phyloP scores from a whole-genome alignment of 1,140 invertebrate genomes.

The Apolygus lucorum region DNA sequence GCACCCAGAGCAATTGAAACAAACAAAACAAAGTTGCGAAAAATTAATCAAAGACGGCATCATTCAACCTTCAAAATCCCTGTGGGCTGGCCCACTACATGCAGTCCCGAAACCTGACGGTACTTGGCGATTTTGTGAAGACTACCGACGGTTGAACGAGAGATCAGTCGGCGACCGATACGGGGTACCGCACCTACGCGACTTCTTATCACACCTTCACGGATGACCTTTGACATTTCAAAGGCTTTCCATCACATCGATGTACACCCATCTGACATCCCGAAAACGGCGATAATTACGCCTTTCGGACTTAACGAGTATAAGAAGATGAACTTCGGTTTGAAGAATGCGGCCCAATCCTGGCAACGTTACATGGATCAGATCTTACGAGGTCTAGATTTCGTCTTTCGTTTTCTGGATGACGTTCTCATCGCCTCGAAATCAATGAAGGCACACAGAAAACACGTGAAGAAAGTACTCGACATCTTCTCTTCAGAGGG shows the following conservation, averaged over 20 bases:
- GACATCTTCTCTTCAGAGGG: conserved; percentile 32
- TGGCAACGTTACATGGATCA: conserved; percentile 45
- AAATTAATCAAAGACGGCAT: too few relatives aligned
- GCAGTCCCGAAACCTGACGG: conserved; percentile 43
- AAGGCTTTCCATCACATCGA: conserved; percentile 28
- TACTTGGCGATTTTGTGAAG: conserved; percentile 40
- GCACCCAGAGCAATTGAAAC: too few relatives aligned
- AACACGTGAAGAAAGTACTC: conserved; percentile 33
- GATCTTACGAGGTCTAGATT: conserved; percentile 37
- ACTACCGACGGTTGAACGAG: conserved; percentile 39
- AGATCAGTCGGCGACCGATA: conserved; percentile 37
- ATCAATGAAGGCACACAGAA: conserved; percentile 32
- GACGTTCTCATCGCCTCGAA: conserved; percentile 37
- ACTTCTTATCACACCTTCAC: too few relatives aligned
- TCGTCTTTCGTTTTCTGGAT: conserved; percentile 37
- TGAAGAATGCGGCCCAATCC: conserved; percentile 39
- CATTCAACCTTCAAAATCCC: too few relatives aligned
- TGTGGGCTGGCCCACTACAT: too few relatives aligned
- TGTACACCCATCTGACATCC: conserved; percentile 29
- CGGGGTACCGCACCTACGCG: conserved; percentile 33
- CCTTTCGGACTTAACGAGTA: conserved; percentile 28
- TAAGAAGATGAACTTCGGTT: conserved; percentile 33
- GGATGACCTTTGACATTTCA: conserved; percentile 36
- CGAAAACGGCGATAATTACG: conserved; percentile 13
- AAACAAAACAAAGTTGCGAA: too few relatives aligned